Percentiles rank a stretch among this genome's conserved stretches.
These are phyloP conservation scores for Lepeophtheirus salmonis DNA, from an alignment of 1,140 invertebrate species.

Conservation along the genomic window DNA sequence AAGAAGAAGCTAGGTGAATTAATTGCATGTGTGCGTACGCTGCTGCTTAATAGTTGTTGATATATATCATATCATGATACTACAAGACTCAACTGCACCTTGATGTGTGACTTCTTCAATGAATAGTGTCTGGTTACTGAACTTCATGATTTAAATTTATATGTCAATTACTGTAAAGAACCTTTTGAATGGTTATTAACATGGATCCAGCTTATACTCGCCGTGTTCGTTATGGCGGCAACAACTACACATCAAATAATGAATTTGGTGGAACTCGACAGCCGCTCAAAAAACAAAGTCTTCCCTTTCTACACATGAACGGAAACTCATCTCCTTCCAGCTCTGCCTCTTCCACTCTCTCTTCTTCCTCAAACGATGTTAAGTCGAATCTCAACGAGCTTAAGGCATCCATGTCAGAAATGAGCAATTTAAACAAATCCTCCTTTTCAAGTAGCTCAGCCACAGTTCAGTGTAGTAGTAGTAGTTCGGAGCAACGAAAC, in stretches of 20 bases:
- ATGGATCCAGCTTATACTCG: neutral
- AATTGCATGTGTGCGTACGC: too few relatives aligned
- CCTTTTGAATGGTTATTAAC: too few relatives aligned
- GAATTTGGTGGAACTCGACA: neutral
- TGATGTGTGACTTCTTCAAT: too few relatives aligned
- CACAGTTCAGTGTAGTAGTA: neutral
- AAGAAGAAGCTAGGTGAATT: too few relatives aligned
- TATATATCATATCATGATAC: too few relatives aligned
- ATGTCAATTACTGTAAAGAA: too few relatives aligned
- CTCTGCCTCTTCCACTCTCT: neutral
- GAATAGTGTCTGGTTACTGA: too few relatives aligned
- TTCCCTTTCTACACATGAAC: too few relatives aligned
- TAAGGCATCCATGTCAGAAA: constrained; percentile 12
- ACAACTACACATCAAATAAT: neutral
- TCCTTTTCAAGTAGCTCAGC: neutral
- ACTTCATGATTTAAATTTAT: too few relatives aligned
- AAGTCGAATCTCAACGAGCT: constrained; percentile 11
- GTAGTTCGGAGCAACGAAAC: constrained; percentile 2
- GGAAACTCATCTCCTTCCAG: neutral
- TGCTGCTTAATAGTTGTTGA: too few relatives aligned
- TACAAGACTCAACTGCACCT: too few relatives aligned
- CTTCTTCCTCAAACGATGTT: neutral
- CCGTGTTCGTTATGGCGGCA: neutral
- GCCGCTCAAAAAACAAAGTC: too few relatives aligned
- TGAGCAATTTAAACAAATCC: constrained; percentile 3